A percentile compares a stretch with the other conserved stretches of the same genome.
Conservation (phyloP, 2,797 vertebrate genomes). For the Notolabrus celidotus region DNA sequence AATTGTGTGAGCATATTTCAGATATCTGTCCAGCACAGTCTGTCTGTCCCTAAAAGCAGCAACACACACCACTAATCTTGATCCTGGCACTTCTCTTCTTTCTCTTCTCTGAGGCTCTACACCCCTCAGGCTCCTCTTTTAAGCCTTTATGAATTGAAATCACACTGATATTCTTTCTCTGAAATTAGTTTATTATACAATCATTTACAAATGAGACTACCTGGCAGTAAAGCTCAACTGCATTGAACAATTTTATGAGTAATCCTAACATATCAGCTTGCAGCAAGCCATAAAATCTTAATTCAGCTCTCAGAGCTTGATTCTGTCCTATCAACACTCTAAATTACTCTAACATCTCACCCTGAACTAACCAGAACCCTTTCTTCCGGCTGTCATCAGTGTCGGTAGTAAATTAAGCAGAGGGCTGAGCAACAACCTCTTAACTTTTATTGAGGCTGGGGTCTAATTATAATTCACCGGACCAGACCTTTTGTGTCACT, state of each 20-base stretch:
- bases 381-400: slow-evolving; percentile 80
- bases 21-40: slow-evolving; percentile 32
- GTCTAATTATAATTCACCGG: slow-evolving; percentile 90
- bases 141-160: slow-evolving; percentile 33
- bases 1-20: no score
- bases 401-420: slow-evolving; percentile 86
- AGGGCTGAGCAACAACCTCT: slow-evolving; percentile 83
- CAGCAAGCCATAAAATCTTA: slow-evolving; percentile 32
- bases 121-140: slow-evolving; percentile 41
- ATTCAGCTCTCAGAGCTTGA: slow-evolving; percentile 29
- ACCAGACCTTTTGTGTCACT: slow-evolving; percentile 89
- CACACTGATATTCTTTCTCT: slow-evolving; percentile 28
- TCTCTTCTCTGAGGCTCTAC: slow-evolving; percentile 21
- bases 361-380: slow-evolving; percentile 50
- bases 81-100: slow-evolving; percentile 64
- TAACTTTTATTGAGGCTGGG: slow-evolving; percentile 91
- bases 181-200: slow-evolving; percentile 50
- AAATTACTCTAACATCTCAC: slow-evolving; percentile 49
- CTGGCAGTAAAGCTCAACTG: slow-evolving; percentile 37
- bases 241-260: slow-evolving; percentile 34
- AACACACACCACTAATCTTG: slow-evolving; percentile 67
- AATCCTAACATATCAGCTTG: slow-evolving; percentile 46
- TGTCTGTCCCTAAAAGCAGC: slow-evolving; percentile 52
- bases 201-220: slow-evolving; percentile 38
- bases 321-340: slow-evolving; percentile 53